Evolutionary conservation across 2,888 invertebrate genomes (phyloP).

Genomic region (Cremastinae sp.): DNA sequence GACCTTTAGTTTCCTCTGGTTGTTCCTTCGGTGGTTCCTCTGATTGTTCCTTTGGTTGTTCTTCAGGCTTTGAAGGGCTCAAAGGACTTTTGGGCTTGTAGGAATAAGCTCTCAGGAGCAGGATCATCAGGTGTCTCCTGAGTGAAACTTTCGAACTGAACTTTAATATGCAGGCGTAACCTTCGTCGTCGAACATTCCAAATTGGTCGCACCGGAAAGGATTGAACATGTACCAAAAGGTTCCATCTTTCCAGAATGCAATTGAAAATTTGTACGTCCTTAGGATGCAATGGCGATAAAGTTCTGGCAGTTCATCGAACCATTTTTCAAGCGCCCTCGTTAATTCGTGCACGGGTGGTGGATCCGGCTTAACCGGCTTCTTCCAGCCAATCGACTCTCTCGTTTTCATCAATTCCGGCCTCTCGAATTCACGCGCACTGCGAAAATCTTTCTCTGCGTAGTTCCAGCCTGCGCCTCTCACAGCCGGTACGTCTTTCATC

Average conservation of each 20-base stretch:
- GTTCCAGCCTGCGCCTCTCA: constrained; percentile 51
- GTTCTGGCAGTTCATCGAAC: constrained; percentile 68
- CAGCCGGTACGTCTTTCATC: constrained; percentile 61
- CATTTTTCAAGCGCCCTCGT: constrained; percentile 68
- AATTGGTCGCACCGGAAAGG: constrained; percentile 74
- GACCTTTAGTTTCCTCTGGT: no score
- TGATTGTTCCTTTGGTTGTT: neutral
- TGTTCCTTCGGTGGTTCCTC: neutral
- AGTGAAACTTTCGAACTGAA: constrained; percentile 71
- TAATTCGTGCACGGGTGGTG: constrained; percentile 61
- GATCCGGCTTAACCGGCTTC: constrained; percentile 61
- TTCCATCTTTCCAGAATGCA: constrained; percentile 74
- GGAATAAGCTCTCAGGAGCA: constrained; percentile 71
- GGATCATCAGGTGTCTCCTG: constrained; percentile 72
- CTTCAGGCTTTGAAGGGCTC: constrained; percentile 14
- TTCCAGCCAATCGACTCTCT: constrained; percentile 66
- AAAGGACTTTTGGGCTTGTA: constrained; percentile 54
- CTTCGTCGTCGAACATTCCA: constrained; percentile 72
- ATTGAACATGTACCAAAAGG: constrained; percentile 76
- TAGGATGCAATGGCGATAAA: constrained; percentile 71
- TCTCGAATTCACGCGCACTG: constrained; percentile 49
- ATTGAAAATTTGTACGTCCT: constrained; percentile 70
- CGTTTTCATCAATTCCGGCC: constrained; percentile 69
- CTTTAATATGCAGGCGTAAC: constrained; percentile 72
- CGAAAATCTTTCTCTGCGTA: constrained; percentile 65